Base-by-base conservation (phyloP, 92 coral and sea anemone genomes). In the Epizoanthus scotinus region DNA sequence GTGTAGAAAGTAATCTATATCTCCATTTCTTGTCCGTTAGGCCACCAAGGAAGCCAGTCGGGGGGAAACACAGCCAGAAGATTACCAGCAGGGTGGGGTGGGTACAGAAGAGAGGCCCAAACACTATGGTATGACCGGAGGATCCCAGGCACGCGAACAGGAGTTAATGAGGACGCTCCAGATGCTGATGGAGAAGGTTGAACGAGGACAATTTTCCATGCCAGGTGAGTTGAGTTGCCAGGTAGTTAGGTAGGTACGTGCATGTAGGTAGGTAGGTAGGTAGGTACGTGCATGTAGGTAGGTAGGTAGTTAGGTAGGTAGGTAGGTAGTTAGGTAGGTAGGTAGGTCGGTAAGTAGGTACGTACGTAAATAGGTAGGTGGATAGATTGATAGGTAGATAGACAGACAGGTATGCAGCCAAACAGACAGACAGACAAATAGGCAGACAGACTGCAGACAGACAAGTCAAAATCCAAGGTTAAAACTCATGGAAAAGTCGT, bases 151-250 rank as follows among this genome's bases (percentile, higher is more conserved):
- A 47, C 84, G 99, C 18, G 99, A 96, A 31, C 88, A 96, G 21
- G 99, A 96, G 63, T 73, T 96, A 69, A 96, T 96, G 99, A 90
- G 87, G 34, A 89, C 93, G 57, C 85, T 93, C 13, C 98, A 93
- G 77, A 62, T 88, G 73, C 90, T 96, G 50, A 79, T 96, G 47
- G 99, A 91, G 67, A 89, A 86, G 61, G 94, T 91, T n/a, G 99
- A 96, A 78, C 91, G 85, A 55, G 97, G 98, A 63, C 89, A 89
- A 73, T 90, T 90, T 78, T 80, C 90, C 19, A 50, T 77, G 62
- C 78, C 85, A 63, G 86, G 87, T 82, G 59, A 88, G 81, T 24
- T 54, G 22, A 49, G 6, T 5, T 3, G 36, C 2, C 44, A 34
- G 50, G n/a, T 25, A 21, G 49, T 27, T n/a, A 12, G 21, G 31